Conservation (phyloP, 2,888 invertebrate genomes). For the Patella caerulea region DNA sequence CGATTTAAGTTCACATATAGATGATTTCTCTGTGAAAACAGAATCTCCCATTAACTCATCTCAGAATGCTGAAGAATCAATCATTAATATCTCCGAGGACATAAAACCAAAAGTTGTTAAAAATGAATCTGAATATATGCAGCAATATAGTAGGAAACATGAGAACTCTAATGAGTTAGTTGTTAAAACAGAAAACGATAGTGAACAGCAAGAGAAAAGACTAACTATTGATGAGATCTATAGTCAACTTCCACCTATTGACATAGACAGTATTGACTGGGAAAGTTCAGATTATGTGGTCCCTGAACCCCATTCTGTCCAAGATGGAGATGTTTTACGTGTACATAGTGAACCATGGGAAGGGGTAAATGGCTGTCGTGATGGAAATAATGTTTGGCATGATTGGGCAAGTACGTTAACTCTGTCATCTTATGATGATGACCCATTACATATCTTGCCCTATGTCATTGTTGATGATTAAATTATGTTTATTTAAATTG, state of each 20-base stretch:
- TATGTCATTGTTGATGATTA: constrained; percentile 93
- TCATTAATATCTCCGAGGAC: background rate
- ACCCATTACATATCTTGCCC: constrained; percentile 91
- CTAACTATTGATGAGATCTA: constrained; percentile 73
- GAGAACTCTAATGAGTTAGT: background rate
- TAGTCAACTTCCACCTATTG: constrained; percentile 79
- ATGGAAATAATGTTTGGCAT: constrained; percentile 78
- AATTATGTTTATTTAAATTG: constrained; percentile 9
- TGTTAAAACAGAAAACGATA: background rate
- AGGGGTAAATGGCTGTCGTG: constrained; percentile 74
- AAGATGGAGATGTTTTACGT: constrained; percentile 61
- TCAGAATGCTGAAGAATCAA: constrained; percentile 38
- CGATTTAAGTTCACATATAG: constrained; percentile 54
- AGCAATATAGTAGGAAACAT: no score
- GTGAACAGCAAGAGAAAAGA: constrained; percentile 28
- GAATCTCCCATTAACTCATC: constrained; percentile 70
- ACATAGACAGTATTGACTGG: constrained; percentile 75
- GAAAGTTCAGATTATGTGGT: constrained; percentile 75
- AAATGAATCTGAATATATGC: background rate
- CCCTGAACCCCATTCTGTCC: constrained; percentile 38
- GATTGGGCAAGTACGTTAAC: constrained; percentile 93
- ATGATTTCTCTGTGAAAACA: constrained; percentile 75
- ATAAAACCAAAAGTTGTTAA: background rate
- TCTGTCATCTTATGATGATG: constrained; percentile 81
- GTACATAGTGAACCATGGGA: constrained; percentile 70